Evolutionary conservation across 2,113 vertebrate species (phyloP).

Genomic region (Emydura subglobosa): DNA sequence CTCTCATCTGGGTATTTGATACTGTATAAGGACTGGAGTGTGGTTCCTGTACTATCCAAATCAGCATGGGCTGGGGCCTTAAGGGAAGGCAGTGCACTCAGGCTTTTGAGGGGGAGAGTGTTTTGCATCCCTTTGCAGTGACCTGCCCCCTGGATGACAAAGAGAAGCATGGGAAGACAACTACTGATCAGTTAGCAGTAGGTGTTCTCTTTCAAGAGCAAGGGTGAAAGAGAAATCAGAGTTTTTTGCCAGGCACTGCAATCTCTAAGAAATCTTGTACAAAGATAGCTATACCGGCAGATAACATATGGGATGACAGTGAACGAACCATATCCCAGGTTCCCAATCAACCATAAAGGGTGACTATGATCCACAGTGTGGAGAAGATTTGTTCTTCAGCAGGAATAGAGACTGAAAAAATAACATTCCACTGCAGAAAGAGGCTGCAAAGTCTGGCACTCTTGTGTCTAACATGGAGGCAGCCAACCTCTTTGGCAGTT

Average conservation of each 20-base stretch:
- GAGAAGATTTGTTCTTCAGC: neutral
- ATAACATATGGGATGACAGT: neutral
- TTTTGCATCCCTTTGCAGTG: neutral
- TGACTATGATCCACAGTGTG: neutral
- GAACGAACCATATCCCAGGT: neutral
- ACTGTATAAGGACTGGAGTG: no score
- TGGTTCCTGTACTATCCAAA: no score
- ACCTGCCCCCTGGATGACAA: neutral
- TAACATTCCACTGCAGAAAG: neutral
- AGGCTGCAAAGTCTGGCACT: neutral
- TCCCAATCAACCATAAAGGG: neutral
- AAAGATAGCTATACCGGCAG: neutral
- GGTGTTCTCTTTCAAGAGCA: neutral
- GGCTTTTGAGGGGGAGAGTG: neutral
- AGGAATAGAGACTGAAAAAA: neutral
- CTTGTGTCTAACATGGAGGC: neutral
- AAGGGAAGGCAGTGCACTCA: no score
- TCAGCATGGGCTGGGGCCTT: no score
- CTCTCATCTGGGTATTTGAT: no score
- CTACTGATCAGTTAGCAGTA: neutral
- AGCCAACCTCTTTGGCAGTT: neutral
- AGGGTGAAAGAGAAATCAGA: neutral
- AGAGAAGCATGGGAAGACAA: neutral
- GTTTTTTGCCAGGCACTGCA: neutral
- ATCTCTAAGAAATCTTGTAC: neutral